Evolutionary conservation across 2,797 vertebrate genomes (phyloP), one percentile per base, ranked within the genome.

Genomic region (Lagodon rhomboides): DNA sequence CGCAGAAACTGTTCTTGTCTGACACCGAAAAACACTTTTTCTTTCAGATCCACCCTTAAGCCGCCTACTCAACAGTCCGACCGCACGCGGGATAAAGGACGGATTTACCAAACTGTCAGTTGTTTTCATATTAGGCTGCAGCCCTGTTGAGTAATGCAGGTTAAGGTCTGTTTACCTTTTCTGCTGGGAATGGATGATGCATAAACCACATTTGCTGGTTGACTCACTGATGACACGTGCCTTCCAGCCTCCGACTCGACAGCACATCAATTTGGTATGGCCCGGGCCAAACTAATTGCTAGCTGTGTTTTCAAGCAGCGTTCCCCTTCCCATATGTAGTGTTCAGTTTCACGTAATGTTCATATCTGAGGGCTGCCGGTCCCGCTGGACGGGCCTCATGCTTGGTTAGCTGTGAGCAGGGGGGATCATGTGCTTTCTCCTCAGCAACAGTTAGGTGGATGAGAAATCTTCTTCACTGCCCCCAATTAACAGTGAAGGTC

Each of bases 401-500:
- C 88, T 89, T 81, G 80, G 89, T 85, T 89, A 91, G 89, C 84
- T 79, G 73, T 53, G 60, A 84, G 82, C 79, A 58, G 61, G 66
- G 61, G 66, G 85, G 87, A 82, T 94, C 92, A 93, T 90, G 93
- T 93, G 93, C 82, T 64, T 64, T 91, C 84, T 85, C 84, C 71
- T 77, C 86, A 86, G 84, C 79, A 92, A 87, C 87, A 71, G 83
- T 86, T 81, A 80, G 79, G 59, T 87, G 77, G 86, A 90, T 84
- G 82, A 91, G 85, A 89, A 67, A 85, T 92, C 91, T 92, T 92
- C 87, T 87, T 90, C 82, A 63, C 77, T 92, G 87, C 84, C 89
- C 89, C 87, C 90, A 93, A 94, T 95, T 91, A 93, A 90, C 84
- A 88, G 80, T 86, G 89, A 95, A 91, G 88, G 84, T 91, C 72